A percentile compares a stretch with the other conserved stretches of the same genome.
phyloP scores from a whole-genome alignment of 2,888 invertebrate genomes.

The Harpagoxenus sublaevis region DNA sequence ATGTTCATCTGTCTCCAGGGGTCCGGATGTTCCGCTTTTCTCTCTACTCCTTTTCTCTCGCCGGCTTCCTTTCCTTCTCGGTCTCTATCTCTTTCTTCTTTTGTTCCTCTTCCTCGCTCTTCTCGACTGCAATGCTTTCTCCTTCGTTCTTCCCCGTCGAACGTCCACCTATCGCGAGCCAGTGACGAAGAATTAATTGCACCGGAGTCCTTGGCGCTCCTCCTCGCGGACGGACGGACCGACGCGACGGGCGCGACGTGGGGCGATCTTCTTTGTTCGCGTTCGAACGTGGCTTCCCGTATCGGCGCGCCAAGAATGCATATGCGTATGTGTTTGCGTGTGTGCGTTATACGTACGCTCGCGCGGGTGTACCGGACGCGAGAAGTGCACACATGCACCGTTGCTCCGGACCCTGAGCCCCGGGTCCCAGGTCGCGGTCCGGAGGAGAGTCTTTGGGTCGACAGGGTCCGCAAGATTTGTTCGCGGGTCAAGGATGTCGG shows the following conservation, averaged over 20 bases:
- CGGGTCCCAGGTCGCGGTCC: slow-evolving; percentile 6
- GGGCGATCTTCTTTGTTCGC: slow-evolving; percentile 75
- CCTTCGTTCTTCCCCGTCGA: slow-evolving; percentile 54
- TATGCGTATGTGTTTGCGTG: slow-evolving; percentile 27
- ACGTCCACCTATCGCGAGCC: slow-evolving; percentile 64
- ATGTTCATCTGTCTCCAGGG: slow-evolving; percentile 64
- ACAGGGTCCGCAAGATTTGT: slow-evolving; percentile 48
- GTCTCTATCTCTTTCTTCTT: slow-evolving; percentile 1
- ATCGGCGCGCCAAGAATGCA: slow-evolving; percentile 60
- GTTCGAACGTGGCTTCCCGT: slow-evolving; percentile 70
- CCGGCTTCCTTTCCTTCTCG: not conserved
- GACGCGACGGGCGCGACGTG: slow-evolving; percentile 57
- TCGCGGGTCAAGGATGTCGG: slow-evolving; percentile 55
- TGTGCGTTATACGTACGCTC: slow-evolving; percentile 16
- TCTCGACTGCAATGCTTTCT: slow-evolving; percentile 30
- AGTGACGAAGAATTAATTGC: slow-evolving; percentile 78
- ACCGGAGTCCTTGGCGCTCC: slow-evolving; percentile 74
- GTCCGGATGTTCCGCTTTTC: slow-evolving; percentile 68
- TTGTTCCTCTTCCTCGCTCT: slow-evolving; percentile 14
- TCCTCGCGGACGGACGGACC: slow-evolving; percentile 60
- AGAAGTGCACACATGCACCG: slow-evolving; percentile 47
- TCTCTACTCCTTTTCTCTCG: slow-evolving; percentile 22
- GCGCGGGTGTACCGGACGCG: slow-evolving; percentile 62
- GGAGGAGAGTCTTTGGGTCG: slow-evolving; percentile 26
- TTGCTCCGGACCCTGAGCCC: slow-evolving; percentile 16